Base-by-base conservation (phyloP, 2,113 vertebrate species). In the Chelonoidis abingdonii region DNA sequence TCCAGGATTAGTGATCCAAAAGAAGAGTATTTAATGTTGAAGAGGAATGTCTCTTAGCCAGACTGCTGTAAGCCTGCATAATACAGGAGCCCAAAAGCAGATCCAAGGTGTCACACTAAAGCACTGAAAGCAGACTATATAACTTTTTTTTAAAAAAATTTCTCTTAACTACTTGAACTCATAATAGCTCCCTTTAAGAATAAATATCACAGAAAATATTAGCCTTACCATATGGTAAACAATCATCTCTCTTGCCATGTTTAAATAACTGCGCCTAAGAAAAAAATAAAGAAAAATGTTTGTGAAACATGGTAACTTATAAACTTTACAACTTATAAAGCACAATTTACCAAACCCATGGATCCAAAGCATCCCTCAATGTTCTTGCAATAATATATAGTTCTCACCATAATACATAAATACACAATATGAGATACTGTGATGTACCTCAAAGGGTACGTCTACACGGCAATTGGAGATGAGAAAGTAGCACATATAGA, bases 161-260 rank as follows among this genome's bases (percentile, higher is more conserved):
- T 21, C 25, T 27, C 35, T 4, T 47, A 90, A 62, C 19, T 62
- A 53, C 8, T 79, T 84, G 50, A 50, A 84, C 19, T 56, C 65
- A 10, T 44, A 54, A 16, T 41, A 69, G 49, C 38, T 72, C 53
- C 11, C 50, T 6, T 22, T 54, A 80, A 80, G 85, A 86, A 79
- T 5, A 41, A 38, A 75, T n/a, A 53, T 29, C 53, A 38, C 52
- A 80, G 54, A 78, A 17, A 69, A 29, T 72, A 75, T 21, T 8
- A 87, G 62, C 97, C 99, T 97, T 98, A 99, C 99, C 99, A 11
- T 99, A 99, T 2, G 98, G 99, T 44, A 99, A 98, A 92, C 99
- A 98, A 89, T 99, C 99, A 91, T 99, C 99, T 89, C 99, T 98
- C 95, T 99, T 99, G 76, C 99, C 99, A 95, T 99, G 99, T 93